A percentile compares a stretch with the other conserved stretches of the same genome.
Conservation (phyloP, 2,113 vertebrate genomes). For the Thermophis baileyi region DNA sequence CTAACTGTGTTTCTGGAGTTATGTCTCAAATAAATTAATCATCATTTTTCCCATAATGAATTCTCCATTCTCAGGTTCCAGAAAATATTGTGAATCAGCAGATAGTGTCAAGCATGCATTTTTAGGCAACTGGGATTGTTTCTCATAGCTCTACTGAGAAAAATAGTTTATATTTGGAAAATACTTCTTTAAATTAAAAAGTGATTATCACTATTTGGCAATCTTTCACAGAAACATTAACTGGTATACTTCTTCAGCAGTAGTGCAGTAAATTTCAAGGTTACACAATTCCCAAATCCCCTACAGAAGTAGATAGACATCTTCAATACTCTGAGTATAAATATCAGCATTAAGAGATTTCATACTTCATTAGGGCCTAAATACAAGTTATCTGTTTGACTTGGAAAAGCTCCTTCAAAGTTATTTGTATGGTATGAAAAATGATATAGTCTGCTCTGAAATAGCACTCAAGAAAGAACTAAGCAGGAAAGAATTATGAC, state of each 20-base stretch:
- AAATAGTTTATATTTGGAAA: not conserved
- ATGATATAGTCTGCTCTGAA: not conserved
- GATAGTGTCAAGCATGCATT: not conserved
- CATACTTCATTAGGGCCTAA: rapidly evolving
- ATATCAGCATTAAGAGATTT: rapidly evolving
- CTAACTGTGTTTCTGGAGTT: not conserved
- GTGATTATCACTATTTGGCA: not conserved
- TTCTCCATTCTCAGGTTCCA: not conserved
- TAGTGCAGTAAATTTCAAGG: rapidly evolving
- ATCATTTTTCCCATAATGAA: not conserved
- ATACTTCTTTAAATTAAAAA: not conserved
- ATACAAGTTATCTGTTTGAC: too few species aligned
- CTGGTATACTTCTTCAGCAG: not conserved
- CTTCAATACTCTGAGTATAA: not conserved
- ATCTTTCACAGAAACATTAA: not conserved
- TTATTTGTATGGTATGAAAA: not conserved
- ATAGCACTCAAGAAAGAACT: not conserved
- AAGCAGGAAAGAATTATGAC: not conserved
- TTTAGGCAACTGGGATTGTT: not conserved
- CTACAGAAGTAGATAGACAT: not conserved
- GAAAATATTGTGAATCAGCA: not conserved
- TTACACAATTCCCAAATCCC: not conserved
- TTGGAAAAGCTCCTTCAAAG: not conserved
- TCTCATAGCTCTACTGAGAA: rapidly evolving
- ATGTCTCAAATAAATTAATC: not conserved